phyloP scores from a whole-genome alignment of 2,113 vertebrate species.

The Illadopsis cleaveri region DNA sequence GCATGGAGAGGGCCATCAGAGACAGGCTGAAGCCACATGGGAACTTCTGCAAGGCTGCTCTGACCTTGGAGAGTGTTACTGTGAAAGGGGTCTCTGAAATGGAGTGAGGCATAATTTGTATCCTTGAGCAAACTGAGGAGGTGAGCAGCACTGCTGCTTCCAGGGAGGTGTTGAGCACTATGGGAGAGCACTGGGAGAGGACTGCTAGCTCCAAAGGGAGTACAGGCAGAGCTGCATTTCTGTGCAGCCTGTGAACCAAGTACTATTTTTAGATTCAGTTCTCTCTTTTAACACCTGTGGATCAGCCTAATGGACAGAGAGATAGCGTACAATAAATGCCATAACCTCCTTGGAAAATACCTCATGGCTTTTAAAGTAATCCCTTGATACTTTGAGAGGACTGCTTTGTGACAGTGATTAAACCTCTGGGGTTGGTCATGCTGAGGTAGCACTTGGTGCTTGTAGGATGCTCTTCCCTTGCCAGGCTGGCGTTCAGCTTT shows the following conservation, averaged over 20 bases:
- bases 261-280: not conserved
- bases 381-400: not conserved
- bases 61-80: not conserved
- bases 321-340: not conserved
- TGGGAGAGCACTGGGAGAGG: not conserved
- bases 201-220: not conserved
- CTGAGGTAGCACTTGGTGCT: not conserved
- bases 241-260: not conserved
- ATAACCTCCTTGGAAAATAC: slow-evolving; percentile 8
- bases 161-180: not conserved
- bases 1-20: not conserved
- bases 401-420: not conserved
- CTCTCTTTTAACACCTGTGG: not conserved
- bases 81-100: not conserved
- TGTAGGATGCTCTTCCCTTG: not conserved
- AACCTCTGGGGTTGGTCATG: not conserved
- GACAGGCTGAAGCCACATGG: not conserved
- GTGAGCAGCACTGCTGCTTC: not conserved
- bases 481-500: not conserved
- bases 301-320: not conserved
- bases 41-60: not conserved
- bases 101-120: fast-evolving
- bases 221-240: not conserved
- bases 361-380: slow-evolving; percentile 37
- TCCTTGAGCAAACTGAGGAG: not conserved